These are phyloP conservation scores for Scaptomyza pallida DNA, from an alignment of 1,140 invertebrate species.

Conservation along the genomic window DNA sequence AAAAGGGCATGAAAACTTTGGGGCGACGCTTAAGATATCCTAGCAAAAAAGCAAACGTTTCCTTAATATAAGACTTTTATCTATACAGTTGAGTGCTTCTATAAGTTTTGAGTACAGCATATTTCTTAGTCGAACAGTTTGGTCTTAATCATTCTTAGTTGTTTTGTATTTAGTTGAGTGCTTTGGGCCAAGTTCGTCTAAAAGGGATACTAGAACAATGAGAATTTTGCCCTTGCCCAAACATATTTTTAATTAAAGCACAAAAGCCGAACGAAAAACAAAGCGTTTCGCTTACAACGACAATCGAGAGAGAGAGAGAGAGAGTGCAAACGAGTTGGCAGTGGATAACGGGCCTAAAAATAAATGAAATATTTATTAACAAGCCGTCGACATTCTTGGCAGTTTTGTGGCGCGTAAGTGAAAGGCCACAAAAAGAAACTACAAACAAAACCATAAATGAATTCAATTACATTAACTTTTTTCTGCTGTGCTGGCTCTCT, in stretches of 20 bases:
- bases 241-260: conserved; percentile 80
- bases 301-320: background rate
- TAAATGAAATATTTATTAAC: conserved; percentile 82
- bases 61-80: too few species aligned
- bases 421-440: conserved; percentile 48
- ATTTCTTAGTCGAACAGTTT: background rate
- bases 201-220: conserved; percentile 44
- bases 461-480: conserved; percentile 81
- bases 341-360: conserved; percentile 57
- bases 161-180: conserved; percentile 76
- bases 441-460: conserved; percentile 82
- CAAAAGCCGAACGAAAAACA: conserved; percentile 74
- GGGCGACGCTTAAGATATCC: conserved; percentile 45
- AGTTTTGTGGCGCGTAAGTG: conserved; percentile 69
- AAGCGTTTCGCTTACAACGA: conserved; percentile 31
- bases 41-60: too few species aligned
- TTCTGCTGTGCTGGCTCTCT: conserved; percentile 19
- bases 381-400: conserved; percentile 73
- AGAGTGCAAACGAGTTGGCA: conserved; percentile 6
- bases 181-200: conserved; percentile 52
- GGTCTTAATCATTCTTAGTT: background rate
- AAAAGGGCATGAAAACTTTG: conserved; percentile 51
- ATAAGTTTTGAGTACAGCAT: background rate
- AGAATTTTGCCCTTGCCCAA: conserved; percentile 66
- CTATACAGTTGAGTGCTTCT: too few species aligned